Conservation (phyloP, 2,888 invertebrate genomes). For the Apoderus coryli region DNA sequence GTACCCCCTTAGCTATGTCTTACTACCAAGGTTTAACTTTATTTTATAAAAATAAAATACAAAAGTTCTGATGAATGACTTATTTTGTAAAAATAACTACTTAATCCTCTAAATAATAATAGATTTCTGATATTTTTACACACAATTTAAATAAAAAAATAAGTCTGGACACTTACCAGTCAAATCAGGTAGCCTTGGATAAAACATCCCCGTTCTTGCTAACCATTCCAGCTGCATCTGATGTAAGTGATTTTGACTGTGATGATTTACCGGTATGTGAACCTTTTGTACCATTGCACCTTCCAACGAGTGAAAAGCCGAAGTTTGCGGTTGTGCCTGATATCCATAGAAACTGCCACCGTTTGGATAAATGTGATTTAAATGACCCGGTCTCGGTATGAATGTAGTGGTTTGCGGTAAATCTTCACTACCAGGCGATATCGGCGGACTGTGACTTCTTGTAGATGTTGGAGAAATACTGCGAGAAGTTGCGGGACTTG, state of each 20-base stretch:
- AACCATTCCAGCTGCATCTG: slow-evolving; percentile 82
- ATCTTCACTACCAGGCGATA: slow-evolving; percentile 74
- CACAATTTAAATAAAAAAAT: no score
- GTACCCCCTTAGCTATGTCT: no score
- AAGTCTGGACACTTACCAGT: slow-evolving; percentile 57
- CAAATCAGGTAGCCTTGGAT: slow-evolving; percentile 73
- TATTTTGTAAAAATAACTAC: no score
- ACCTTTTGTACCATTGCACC: slow-evolving; percentile 37
- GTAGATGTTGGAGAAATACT: slow-evolving; percentile 34
- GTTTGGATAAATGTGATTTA: slow-evolving; percentile 33
- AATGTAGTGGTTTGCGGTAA: slow-evolving; percentile 36
- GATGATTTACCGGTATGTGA: slow-evolving; percentile 31
- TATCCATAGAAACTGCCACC: slow-evolving; percentile 29
- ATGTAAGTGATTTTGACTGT: slow-evolving; percentile 44
- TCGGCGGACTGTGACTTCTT: slow-evolving; percentile 66
- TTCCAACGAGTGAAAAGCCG: slow-evolving; percentile 41
- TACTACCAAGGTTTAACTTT: no score
- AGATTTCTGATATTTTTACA: slow-evolving; percentile 2
- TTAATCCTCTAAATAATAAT: background rate
- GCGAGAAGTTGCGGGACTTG: slow-evolving; percentile 27
- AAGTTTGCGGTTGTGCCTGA: slow-evolving; percentile 36
- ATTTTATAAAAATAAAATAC: no score
- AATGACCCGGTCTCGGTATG: slow-evolving; percentile 46
- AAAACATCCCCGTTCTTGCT: slow-evolving; percentile 79
- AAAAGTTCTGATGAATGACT: no score